Conservation (phyloP, 2,113 vertebrate genomes). For the Tragelaphus buxtoni region DNA sequence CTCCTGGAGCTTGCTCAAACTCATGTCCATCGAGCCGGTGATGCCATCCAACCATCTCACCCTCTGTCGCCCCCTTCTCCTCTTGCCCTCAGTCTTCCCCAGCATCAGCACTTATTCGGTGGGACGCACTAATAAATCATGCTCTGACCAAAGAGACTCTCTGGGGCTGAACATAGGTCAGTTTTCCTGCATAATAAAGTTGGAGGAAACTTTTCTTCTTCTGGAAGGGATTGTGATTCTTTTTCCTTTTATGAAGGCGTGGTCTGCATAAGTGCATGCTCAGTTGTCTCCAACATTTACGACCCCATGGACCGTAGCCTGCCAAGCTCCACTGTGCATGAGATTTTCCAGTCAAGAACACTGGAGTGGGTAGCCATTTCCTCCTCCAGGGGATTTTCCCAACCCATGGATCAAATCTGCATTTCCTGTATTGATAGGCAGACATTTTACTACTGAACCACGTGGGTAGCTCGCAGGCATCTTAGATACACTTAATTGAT, state of each 20-base stretch:
- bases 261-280: background rate
- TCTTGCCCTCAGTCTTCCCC: background rate
- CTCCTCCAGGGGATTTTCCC: background rate
- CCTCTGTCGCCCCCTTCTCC: background rate
- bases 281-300: background rate
- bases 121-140: background rate
- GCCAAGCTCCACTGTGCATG: background rate
- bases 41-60: background rate
- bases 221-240: background rate
- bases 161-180: background rate
- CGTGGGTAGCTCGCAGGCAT: accelerated
- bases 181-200: background rate
- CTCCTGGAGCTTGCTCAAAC: background rate
- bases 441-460: background rate
- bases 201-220: background rate
- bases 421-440: background rate
- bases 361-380: background rate
- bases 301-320: background rate
- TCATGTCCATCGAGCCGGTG: background rate
- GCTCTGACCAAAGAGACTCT: background rate
- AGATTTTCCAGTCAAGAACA: background rate
- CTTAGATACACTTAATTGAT: background rate
- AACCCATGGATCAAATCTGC: background rate
- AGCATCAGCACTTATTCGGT: background rate
- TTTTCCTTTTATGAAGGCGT: background rate